A percentile compares a stretch with the other conserved stretches of the same genome.
phyloP scores from a whole-genome alignment of 2,797 vertebrate species.

The Denticeps clupeoides region DNA sequence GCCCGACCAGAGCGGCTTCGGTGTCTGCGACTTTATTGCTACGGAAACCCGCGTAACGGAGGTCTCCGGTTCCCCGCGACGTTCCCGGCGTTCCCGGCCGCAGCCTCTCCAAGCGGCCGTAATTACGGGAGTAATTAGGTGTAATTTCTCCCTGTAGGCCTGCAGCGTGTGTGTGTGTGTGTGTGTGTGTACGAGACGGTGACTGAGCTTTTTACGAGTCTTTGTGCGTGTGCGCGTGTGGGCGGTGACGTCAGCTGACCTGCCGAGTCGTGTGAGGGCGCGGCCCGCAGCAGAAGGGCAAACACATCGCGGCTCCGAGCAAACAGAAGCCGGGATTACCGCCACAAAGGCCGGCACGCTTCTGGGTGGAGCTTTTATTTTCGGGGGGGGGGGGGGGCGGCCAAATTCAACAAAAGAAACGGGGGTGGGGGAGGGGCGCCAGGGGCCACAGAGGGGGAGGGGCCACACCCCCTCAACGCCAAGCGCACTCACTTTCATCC shows the following conservation, averaged over 20 bases:
- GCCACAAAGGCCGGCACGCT: conserved; percentile 98
- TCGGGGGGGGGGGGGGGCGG: conserved; percentile 30
- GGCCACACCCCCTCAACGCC: conserved; percentile 24
- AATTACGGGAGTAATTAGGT: conserved; percentile 99
- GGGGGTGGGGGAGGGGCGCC: conserved; percentile 2
- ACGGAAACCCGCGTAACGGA: no score
- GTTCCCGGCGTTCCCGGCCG: no score
- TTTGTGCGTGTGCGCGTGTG: neutral
- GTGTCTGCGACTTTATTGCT: conserved; percentile 99
- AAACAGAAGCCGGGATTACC: conserved; percentile 96
- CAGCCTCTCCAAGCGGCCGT: no score
- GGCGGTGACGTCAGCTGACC: conserved; percentile 75
- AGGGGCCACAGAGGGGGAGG: neutral
- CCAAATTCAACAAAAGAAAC: no score
- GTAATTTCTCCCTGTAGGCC: conserved; percentile 99
- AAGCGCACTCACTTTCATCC: conserved; percentile 57
- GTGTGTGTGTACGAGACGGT: conserved; percentile 28
- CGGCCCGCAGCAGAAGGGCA: conserved; percentile 64
- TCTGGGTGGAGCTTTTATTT: conserved; percentile 81
- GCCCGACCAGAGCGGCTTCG: conserved; percentile 99
- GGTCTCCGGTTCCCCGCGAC: no score
- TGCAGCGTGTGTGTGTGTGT: conserved; percentile 8
- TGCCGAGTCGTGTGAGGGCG: conserved; percentile 85
- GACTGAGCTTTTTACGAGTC: conserved; percentile 6
- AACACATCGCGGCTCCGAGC: conserved; percentile 92